phyloP scores from a whole-genome alignment of 2,888 invertebrate species.

The Rhaphigaster nebulosa region DNA sequence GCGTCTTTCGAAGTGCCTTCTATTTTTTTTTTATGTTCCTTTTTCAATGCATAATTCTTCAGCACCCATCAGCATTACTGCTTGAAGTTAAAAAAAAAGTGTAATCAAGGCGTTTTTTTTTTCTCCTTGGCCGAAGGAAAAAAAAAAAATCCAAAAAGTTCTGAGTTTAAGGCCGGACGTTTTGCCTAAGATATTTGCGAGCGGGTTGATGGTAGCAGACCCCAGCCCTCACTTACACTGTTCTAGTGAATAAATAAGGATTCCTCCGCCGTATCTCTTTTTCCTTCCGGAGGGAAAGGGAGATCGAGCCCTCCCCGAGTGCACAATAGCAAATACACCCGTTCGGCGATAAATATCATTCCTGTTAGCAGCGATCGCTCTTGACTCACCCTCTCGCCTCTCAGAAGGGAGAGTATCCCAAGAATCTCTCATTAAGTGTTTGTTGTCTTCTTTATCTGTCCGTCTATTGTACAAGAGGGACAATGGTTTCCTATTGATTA shows the following conservation, averaged over 20 bases:
- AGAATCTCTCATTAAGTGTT: constrained; percentile 16
- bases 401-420: not conserved
- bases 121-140: not conserved
- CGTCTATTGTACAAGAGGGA: not conserved
- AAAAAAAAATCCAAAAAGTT: not conserved
- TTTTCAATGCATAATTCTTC: too few species aligned
- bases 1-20: too few species aligned
- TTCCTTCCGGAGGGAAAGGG: not conserved
- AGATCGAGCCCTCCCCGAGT: not conserved
- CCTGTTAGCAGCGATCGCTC: not conserved
- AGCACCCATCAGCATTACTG: too few species aligned
- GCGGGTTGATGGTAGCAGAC: not conserved
- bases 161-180: not conserved
- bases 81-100: too few species aligned
- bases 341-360: constrained; percentile 15
- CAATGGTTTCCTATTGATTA: not conserved
- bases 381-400: constrained; percentile 29
- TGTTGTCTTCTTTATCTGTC: not conserved
- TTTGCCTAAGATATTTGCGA: not conserved
- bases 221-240: not conserved
- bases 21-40: too few species aligned
- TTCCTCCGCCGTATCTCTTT: not conserved
- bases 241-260: constrained; percentile 16
- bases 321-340: constrained; percentile 30
- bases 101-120: not conserved